Base-by-base conservation (phyloP, 2,888 invertebrate genomes). In the Buathra laborator region DNA sequence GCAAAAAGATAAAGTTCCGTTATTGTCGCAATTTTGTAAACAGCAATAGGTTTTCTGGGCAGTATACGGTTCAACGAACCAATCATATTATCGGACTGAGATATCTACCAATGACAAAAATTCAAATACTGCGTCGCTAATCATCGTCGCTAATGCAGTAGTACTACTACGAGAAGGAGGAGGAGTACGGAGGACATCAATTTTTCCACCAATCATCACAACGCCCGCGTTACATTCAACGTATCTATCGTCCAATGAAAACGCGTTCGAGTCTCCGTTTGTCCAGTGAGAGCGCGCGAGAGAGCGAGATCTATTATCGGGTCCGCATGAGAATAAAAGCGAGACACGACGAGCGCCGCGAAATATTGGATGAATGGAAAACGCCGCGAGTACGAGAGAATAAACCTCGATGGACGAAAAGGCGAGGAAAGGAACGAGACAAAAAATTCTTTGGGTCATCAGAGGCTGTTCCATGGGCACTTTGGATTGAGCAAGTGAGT, bases 401-500 rank as follows among this genome's bases (percentile, higher is more conserved):
- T 3, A 29, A 29, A 9, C 12, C 19, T 4, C 3, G 6, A 46
- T 29, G 59, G 56, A 1, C 62, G 9, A 14, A 59, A 9, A 14
- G 12, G n/a, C 16, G 59, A 3, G 19, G 19, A 24, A 44, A 43
- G 56, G 59, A 44, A 59, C 5, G 44, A 72, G 59, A 72, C 24
- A 29, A 29, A 7, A 29, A 4, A 46, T 46, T 32, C 59, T 14
- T 59, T 72, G 59, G 44, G 46, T 62, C 72, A 72, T 72, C 72
- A 44, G 59, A 62, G 62, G 32, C 67, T 19, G 29, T 46, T 67
- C 14, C 44, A 67, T 24, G 29, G 29, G 67, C 72, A 43, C 59
- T 72, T 59, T 46, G 72, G 56, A 72, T 14, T 53, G 43, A 72
- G 59, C 72, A 24, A 72, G 72, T 16, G 59, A 72, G 72, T 59